Evolutionary conservation across 2,797 vertebrate species (phyloP).

Genomic region (Siniperca scherzeri): DNA sequence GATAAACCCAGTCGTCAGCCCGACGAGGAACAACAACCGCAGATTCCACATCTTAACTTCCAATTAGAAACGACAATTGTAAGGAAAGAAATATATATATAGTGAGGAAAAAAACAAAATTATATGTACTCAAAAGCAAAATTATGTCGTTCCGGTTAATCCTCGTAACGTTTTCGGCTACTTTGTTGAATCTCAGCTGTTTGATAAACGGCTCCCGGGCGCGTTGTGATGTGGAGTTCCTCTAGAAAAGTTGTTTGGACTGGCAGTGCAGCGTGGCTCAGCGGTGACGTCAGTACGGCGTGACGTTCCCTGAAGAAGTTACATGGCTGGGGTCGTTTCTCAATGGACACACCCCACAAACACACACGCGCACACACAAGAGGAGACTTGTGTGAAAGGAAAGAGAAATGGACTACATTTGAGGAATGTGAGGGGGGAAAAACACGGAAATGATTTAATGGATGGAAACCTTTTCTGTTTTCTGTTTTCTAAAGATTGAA

Average conservation of each 20-base stretch:
- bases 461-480: not conserved
- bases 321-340: not conserved
- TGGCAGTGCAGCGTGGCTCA: constrained; percentile 63
- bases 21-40: constrained; percentile 76
- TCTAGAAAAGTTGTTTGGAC: constrained; percentile 77
- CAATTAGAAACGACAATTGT: not conserved
- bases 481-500: not conserved
- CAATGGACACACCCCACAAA: not conserved
- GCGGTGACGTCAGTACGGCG: constrained; percentile 71
- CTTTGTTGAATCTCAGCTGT: constrained; percentile 25
- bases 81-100: not conserved
- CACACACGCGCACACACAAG: not conserved
- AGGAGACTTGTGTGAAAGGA: not conserved
- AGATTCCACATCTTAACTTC: constrained; percentile 75
- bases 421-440: not conserved
- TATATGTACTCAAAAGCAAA: not conserved
- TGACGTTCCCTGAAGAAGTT: constrained; percentile 40
- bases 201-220: not conserved
- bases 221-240: constrained; percentile 18
- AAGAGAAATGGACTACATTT: not conserved
- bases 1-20: constrained; percentile 70
- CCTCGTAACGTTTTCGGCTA: not conserved
- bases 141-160: not conserved
- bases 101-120: not conserved
- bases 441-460: not conserved